phyloP scores from a whole-genome alignment of 2,797 vertebrate genomes.

The Scomberomorus guttatus region DNA sequence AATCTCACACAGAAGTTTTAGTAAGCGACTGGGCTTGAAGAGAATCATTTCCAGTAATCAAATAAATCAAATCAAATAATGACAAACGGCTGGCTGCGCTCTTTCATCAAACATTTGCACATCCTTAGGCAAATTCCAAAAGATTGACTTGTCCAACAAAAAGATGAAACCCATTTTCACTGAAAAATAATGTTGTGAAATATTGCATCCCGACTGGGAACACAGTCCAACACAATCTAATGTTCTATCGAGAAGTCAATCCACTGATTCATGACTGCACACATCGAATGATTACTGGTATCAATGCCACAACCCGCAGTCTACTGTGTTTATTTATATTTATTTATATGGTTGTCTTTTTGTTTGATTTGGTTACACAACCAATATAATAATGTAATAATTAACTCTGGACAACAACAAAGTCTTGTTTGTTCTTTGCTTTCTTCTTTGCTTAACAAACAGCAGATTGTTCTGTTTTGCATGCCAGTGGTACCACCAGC shows the following conservation, averaged over 20 bases:
- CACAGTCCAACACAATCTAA: background rate
- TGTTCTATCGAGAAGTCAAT: too few relatives aligned
- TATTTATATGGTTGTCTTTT: conserved; percentile 4
- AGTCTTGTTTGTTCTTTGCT: conserved; percentile 67
- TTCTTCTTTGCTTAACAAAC: conserved; percentile 65
- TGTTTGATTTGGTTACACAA: conserved; percentile 44
- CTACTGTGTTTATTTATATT: conserved; percentile 3
- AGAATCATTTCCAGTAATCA: conserved; percentile 72
- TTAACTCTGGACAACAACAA: conserved; percentile 51
- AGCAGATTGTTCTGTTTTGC: conserved; percentile 71
- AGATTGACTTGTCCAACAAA: conserved; percentile 62
- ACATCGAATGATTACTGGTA: too few relatives aligned
- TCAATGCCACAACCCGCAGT: background rate
- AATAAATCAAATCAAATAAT: conserved; percentile 33
- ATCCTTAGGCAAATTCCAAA: conserved; percentile 72
- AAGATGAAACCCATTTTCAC: conserved; percentile 54
- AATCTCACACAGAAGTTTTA: conserved; percentile 26
- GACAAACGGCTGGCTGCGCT: conserved; percentile 5
- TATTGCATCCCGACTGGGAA: conserved; percentile 15
- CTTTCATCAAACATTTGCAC: conserved; percentile 56
- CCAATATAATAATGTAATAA: too few relatives aligned
- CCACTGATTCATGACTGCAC: too few relatives aligned
- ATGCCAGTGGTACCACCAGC: conserved; percentile 54
- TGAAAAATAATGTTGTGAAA: conserved; percentile 57
- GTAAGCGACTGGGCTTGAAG: conserved; percentile 1